phyloP scores from a whole-genome alignment of 2,113 vertebrate species.

The Orycteropus afer region DNA sequence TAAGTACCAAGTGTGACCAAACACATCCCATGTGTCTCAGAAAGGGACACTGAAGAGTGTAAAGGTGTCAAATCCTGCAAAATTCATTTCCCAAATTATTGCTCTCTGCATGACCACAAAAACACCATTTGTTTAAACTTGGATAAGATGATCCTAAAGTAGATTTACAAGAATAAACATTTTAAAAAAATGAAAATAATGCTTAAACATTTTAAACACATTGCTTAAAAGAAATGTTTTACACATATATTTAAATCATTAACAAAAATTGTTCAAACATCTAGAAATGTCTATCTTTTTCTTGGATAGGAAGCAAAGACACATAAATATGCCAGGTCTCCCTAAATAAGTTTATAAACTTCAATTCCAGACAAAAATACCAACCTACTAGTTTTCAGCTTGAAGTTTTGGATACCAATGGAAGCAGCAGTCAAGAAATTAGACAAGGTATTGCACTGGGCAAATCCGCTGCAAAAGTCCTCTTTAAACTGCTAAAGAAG shows the following conservation, averaged over 20 bases:
- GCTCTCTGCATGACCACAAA: neutral
- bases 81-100: neutral
- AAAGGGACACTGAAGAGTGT: neutral
- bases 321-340: neutral
- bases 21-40: neutral
- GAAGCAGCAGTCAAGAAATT: too few species aligned
- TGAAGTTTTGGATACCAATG: too few species aligned
- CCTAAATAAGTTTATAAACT: slow-evolving; percentile 24
- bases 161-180: neutral
- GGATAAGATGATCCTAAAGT: neutral
- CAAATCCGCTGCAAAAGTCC: too few species aligned
- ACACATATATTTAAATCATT: too few species aligned
- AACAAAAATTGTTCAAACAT: neutral
- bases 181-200: neutral
- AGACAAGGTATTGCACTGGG: too few species aligned
- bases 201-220: too few species aligned
- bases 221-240: too few species aligned
- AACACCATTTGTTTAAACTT: neutral
- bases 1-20: neutral
- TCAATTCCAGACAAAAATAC: neutral
- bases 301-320: neutral
- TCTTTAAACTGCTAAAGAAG: too few species aligned
- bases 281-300: neutral
- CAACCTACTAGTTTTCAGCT: neutral
- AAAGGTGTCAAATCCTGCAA: neutral